Evolutionary conservation across 2,113 vertebrate genomes (phyloP).

Genomic region (Sturnus vulgaris): DNA sequence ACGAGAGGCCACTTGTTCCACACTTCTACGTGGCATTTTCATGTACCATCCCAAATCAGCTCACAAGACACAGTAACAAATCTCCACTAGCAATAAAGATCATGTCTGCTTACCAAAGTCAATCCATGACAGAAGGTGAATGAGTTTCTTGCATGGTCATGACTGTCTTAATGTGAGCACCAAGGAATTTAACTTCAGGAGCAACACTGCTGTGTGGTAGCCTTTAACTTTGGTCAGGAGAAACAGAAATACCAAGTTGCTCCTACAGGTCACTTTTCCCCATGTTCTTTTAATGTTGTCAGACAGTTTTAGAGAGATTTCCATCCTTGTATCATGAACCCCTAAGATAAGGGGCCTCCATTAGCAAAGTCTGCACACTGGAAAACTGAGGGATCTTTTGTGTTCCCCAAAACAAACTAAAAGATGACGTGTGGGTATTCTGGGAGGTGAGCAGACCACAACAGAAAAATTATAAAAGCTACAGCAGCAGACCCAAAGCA

Average conservation of each 20-base stretch:
- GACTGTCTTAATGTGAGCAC: neutral
- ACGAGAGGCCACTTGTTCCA: neutral
- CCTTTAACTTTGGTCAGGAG: neutral
- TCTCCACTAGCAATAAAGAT: neutral
- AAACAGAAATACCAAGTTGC: neutral
- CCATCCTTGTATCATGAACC: neutral
- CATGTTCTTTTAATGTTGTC: neutral
- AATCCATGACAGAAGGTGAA: neutral
- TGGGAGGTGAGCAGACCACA: neutral
- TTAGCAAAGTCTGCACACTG: neutral
- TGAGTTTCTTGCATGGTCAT: rapidly evolving
- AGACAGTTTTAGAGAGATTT: neutral
- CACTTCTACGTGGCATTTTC: neutral
- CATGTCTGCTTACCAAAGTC: neutral
- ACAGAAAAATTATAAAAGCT: neutral
- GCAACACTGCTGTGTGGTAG: neutral
- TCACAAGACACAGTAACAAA: neutral
- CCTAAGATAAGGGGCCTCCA: neutral
- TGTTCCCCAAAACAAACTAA: neutral
- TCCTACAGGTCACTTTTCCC: neutral
- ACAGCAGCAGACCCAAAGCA: neutral
- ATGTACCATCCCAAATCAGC: neutral
- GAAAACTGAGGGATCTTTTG: neutral
- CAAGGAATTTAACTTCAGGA: neutral
- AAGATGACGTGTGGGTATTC: neutral